Evolutionary conservation across 2,888 invertebrate species (phyloP), one percentile per base, ranked within the genome.

Genomic region (Epirrhoe alternata): DNA sequence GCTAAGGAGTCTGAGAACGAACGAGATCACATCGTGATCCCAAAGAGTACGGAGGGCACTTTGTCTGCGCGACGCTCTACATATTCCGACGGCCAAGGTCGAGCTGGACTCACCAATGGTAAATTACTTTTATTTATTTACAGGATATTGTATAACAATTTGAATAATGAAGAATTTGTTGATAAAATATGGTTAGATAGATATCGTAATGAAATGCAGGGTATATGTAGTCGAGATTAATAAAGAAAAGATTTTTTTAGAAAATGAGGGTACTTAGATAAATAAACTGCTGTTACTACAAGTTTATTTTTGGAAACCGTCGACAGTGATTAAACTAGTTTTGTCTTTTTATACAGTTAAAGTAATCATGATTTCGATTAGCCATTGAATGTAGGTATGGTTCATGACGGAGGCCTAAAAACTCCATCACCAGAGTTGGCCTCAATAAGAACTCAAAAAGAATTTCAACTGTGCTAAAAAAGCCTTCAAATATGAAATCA

Each of bases 1-100:
- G 94, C 87, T 76, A 94, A 86, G 84, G 91, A 82, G 94, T 95
- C 82, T 78, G 95, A 87, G 94, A 89, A 91, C 72, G 92, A 92
- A 69, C 86, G 88, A 53, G 92, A 92, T 69, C 92, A 92, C 76
- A 96, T 96, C 74, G 91, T 96, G 35, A 92, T 94, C 7, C 96
- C 96, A 5, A 95, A 95, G 80, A 90, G 94, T 52, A 57, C 64
- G 0, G 97, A 97, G 84, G 81, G 82, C 3, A 95, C 96, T 31
- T 95, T 96, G 80, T 95, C 96, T 0, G 93, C 94, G 68, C 92
- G 96, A 55, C 91, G 95, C n/a, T 94, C 94, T 78, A 94, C 94
- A 49, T 94, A 94, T 78, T 92, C 95, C 65, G 95, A 86, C 71
- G 95, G 85, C 0, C 72, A 80, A 12, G 85, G 85, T 6, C 79